Evolutionary conservation across 1,140 invertebrate species (phyloP).

Genomic region (Bombus soroeensis): DNA sequence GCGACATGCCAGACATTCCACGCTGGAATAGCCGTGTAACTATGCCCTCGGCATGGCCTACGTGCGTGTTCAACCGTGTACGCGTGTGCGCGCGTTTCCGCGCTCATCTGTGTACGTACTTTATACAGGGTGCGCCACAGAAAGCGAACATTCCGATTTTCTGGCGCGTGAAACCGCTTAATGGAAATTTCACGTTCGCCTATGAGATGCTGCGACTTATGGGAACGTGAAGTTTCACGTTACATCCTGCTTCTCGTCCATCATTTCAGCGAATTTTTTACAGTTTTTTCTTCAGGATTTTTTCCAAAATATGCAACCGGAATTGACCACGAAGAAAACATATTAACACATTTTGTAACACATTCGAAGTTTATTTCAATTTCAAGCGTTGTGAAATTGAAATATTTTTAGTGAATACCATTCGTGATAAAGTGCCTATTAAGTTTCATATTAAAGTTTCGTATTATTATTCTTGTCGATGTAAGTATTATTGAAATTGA

Average conservation of each 20-base stretch:
- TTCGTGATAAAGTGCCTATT: too few relatives aligned
- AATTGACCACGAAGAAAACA: not conserved
- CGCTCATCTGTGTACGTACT: slow-evolving; percentile 7
- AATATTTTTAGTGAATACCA: not conserved
- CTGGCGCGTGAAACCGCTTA: not conserved
- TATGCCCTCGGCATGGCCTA: slow-evolving; percentile 65
- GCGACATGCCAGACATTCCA: slow-evolving; percentile 75
- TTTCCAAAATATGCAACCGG: not conserved
- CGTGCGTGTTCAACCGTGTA: slow-evolving; percentile 32
- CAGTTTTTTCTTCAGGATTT: not conserved
- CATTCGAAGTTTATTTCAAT: not conserved
- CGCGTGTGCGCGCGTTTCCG: not conserved
- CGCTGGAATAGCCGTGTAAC: slow-evolving; percentile 73
- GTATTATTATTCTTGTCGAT: too few relatives aligned
- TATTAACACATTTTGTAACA: not conserved
- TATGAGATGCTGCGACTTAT: not conserved
- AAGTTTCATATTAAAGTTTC: too few relatives aligned
- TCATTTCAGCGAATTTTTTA: too few relatives aligned
- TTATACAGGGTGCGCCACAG: slow-evolving; percentile 35
- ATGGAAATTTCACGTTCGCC: not conserved
- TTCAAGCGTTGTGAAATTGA: not conserved
- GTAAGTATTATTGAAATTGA: too few relatives aligned
- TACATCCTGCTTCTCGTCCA: not conserved
- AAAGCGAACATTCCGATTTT: slow-evolving; percentile 18
- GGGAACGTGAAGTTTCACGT: not conserved